phyloP scores from a whole-genome alignment of 2,888 invertebrate genomes.

The Priocnemis perturbator region DNA sequence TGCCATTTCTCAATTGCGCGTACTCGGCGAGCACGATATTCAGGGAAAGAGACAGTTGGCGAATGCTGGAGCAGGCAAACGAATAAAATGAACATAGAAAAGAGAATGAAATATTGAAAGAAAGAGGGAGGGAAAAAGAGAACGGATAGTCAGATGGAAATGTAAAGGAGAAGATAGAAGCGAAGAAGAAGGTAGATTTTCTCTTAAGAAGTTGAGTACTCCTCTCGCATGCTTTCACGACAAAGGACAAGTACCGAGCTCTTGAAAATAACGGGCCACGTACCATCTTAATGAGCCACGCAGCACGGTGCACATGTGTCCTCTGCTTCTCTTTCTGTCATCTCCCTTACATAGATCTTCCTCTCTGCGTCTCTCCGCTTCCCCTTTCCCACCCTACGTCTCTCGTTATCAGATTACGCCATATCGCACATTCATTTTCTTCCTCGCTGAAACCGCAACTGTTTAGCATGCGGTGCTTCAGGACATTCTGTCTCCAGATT shows the following conservation, averaged over 20 bases:
- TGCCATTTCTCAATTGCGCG: slow-evolving; percentile 66
- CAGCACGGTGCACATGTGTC: slow-evolving; percentile 1
- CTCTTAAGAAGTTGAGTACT: slow-evolving; percentile 6
- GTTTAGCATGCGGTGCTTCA: too few relatives aligned
- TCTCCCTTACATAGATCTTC: neutral
- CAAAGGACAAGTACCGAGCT: slow-evolving; percentile 11
- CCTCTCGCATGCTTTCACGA: neutral
- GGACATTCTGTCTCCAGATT: too few relatives aligned
- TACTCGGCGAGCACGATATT: neutral
- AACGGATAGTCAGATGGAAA: neutral
- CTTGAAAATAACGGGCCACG: slow-evolving; percentile 16
- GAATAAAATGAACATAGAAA: too few relatives aligned
- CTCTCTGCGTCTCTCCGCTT: neutral
- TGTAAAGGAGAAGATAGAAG: neutral
- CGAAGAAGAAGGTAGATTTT: slow-evolving; percentile 4
- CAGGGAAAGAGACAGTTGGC: too few relatives aligned
- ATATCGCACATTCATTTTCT: too few relatives aligned
- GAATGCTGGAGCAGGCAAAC: too few relatives aligned
- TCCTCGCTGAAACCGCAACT: too few relatives aligned
- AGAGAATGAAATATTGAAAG: too few relatives aligned
- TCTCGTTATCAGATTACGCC: slow-evolving; percentile 3
- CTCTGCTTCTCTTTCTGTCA: slow-evolving; percentile 13
- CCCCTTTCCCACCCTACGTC: neutral
- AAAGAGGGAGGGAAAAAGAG: too few relatives aligned
- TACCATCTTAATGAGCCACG: slow-evolving; percentile 3